Percentiles rank a stretch among this genome's conserved stretches.
These are phyloP conservation scores for Drosophila quasianomalipes DNA, from an alignment of 2,888 invertebrate genomes.

Conservation along the genomic window DNA sequence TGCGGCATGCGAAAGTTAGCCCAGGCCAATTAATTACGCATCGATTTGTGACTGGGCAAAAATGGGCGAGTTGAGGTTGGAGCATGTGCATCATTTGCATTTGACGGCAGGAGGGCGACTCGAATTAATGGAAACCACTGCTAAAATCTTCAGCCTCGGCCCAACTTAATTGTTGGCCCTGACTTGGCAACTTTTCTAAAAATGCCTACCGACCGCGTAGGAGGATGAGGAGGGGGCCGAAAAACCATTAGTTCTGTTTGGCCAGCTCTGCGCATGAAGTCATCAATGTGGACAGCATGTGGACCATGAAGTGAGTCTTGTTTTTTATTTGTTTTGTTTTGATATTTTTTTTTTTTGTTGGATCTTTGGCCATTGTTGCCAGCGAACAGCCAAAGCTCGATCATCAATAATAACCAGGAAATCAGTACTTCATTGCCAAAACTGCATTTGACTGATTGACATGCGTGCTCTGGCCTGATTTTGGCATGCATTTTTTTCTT, in stretches of 20 bases:
- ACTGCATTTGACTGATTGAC: constrained; percentile 75
- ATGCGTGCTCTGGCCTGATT: constrained; percentile 68
- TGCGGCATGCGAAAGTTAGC: constrained; percentile 72
- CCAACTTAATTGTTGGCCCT: constrained; percentile 55
- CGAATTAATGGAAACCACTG: constrained; percentile 46
- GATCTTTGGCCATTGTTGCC: constrained; percentile 37
- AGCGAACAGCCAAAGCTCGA: constrained; percentile 22
- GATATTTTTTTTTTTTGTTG: not conserved
- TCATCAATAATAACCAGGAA: constrained; percentile 76
- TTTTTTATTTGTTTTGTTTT: not conserved
- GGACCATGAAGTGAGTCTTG: constrained; percentile 6
- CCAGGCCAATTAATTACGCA: constrained; percentile 74
- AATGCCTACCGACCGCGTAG: constrained; percentile 49
- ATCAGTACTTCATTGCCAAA: constrained; percentile 52
- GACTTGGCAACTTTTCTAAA: constrained; percentile 72
- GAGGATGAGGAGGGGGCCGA: not conserved
- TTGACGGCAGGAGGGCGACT: constrained; percentile 56
- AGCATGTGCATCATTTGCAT: constrained; percentile 71
- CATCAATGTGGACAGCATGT: constrained; percentile 39
- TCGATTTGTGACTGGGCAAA: constrained; percentile 74
- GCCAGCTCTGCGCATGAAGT: constrained; percentile 48
- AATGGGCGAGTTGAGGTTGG: constrained; percentile 10
- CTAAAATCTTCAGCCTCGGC: constrained; percentile 11
- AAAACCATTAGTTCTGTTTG: constrained; percentile 64
- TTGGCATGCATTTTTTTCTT: constrained; percentile 44